These are phyloP conservation scores for Picus viridis DNA, from an alignment of 2,797 vertebrate species.

Conservation along the genomic window DNA sequence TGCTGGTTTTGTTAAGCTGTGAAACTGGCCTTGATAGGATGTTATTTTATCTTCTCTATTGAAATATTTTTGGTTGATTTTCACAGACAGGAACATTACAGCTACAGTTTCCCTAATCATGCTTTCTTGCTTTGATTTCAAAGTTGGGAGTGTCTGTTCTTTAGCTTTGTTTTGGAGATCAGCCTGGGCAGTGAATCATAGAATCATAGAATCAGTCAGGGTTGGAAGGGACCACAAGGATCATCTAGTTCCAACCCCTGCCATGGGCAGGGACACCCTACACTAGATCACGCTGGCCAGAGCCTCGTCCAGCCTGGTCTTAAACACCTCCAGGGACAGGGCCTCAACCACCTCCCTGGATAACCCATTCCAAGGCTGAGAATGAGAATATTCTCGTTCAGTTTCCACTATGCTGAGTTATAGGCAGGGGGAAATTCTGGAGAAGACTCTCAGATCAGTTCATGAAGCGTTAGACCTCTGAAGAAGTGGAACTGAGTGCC, in stretches of 20 bases:
- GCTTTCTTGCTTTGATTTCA: not conserved
- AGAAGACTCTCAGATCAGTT: not conserved
- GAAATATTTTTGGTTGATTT: not conserved
- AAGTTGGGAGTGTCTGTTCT: not conserved
- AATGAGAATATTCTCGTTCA: not conserved
- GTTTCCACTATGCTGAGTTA: not conserved
- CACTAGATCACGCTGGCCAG: too few relatives aligned
- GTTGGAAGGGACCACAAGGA: too few relatives aligned
- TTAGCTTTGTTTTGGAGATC: not conserved
- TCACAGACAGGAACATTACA: rapidly evolving
- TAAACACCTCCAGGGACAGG: too few relatives aligned
- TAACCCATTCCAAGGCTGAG: too few relatives aligned
- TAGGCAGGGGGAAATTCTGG: not conserved
- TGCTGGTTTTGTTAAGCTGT: not conserved
- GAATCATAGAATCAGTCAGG: too few relatives aligned
- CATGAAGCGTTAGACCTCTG: not conserved
- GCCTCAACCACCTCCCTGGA: too few relatives aligned
- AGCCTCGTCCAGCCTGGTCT: too few relatives aligned
- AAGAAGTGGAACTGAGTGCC: not conserved
- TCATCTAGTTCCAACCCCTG: too few relatives aligned
- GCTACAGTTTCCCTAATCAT: not conserved
- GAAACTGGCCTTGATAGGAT: not conserved
- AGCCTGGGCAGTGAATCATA: not conserved
- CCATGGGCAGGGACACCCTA: too few relatives aligned
- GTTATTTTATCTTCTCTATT: not conserved